A percentile compares a stretch with the other conserved stretches of the same genome.
These are phyloP conservation scores for Drosophila yakuba DNA, from an alignment of 1,140 invertebrate genomes.

Conservation along the genomic window DNA sequence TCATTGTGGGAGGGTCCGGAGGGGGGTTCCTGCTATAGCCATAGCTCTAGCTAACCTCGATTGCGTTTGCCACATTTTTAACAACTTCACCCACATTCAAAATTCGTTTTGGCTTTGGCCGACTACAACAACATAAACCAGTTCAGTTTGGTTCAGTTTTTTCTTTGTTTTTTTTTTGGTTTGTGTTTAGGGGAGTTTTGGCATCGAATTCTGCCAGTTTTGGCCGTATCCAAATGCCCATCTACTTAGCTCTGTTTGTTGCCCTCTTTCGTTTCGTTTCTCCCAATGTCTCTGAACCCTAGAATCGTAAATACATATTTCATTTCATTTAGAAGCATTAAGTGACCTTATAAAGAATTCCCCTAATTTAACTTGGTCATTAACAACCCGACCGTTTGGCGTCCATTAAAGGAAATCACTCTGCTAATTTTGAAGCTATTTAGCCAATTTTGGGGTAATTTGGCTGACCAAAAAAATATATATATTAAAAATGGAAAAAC, in stretches of 20 bases:
- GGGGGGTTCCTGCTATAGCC: constrained; percentile 12
- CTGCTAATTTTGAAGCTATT: constrained; percentile 20
- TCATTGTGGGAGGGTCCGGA: neutral
- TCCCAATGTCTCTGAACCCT: constrained; percentile 6
- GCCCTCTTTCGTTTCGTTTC: constrained; percentile 17
- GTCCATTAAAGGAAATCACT: constrained; percentile 13
- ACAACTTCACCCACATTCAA: constrained; percentile 82
- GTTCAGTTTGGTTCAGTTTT: constrained; percentile 54
- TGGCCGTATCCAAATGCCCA: constrained; percentile 39
- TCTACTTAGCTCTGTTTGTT: constrained; percentile 26
- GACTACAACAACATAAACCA: constrained; percentile 51
- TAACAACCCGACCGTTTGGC: constrained; percentile 15
- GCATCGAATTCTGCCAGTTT: constrained; percentile 45
- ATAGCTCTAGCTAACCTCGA: constrained; percentile 65
- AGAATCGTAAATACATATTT: constrained; percentile 14
- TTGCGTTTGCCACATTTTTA: constrained; percentile 79
- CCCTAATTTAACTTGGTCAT: constrained; percentile 18
- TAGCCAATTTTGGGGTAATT: constrained; percentile 11
- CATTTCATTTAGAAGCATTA: constrained; percentile 2
- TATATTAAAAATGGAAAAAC: neutral
- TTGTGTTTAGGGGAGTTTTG: constrained; percentile 18
- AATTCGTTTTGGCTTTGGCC: constrained; percentile 78
- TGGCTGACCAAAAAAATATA: neutral
- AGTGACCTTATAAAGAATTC: constrained; percentile 16
- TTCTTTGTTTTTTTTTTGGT: constrained; percentile 33